Base-by-base conservation (phyloP, 1,140 invertebrate genomes). In the Eufriesea mexicana region DNA sequence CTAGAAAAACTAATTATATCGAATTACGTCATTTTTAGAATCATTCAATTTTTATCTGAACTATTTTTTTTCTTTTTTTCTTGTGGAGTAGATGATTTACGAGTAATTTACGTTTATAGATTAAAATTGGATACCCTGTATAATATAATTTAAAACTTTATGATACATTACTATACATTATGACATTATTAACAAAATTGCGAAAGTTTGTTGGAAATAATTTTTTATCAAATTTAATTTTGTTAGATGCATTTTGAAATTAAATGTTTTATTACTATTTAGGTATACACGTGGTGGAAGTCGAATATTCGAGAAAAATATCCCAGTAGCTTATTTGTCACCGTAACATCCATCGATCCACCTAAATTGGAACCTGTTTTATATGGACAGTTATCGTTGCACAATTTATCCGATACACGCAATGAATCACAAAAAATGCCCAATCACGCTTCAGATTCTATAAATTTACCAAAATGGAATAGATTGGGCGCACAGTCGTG, bases 401-500 rank as follows among this genome's bases (percentile, higher is more conserved):
- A 91, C 25, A 87, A 92, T 62, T 55, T 89, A 1, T 86, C 89
- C 0, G 87, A 92, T 6, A 9, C 16, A 4, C 70, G 47, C 10
- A 89, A 78, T 23, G 89, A 90, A n/a, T 78, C 83, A 0, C 86
- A 78, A 42, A 59, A 76, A 10, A 54, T 47, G 2, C 62, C 79
- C 0, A 79, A 45, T 14, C 77, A 68, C n/a, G 85, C 86, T 1
- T 86, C 86, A 12, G 89, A 91, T 2, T 73, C 84, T 5, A 84
- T 90, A 73, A 83, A 81, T 57, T 61, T 92, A 16, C 90, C 92
- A 28, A 92, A 94, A 16, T 96, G 96, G 96, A 94, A 93, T 6
- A 92, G 96, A 51, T 84, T 95, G 35, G 93, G 95, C 14, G 94
- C 95, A 6, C 95, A 96, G 88, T 94, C 94, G 47, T 96, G 96